These are phyloP conservation scores for Pipistrellus pipistrellus DNA, from an alignment of 2,797 vertebrate species.

Conservation along the genomic window DNA sequence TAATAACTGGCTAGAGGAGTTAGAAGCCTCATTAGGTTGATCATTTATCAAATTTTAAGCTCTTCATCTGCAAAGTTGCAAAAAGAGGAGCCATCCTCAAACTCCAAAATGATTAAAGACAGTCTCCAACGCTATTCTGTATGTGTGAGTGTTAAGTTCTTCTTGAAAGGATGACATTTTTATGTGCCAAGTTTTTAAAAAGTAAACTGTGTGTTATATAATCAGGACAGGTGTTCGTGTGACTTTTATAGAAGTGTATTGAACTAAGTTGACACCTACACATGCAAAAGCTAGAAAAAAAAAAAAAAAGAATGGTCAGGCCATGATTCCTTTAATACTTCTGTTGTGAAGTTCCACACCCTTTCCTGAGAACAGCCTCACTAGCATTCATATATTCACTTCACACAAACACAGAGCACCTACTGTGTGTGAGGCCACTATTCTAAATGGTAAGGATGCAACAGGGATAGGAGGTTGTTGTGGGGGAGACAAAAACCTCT, in stretches of 20 bases:
- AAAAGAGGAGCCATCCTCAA: slow-evolving; percentile 73
- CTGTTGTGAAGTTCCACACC: not conserved
- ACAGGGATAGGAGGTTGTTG: rapidly evolving
- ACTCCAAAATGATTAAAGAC: slow-evolving; percentile 60
- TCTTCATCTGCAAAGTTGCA: slow-evolving; percentile 68
- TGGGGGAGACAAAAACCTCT: not conserved
- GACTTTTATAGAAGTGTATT: not conserved
- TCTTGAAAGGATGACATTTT: slow-evolving; percentile 26
- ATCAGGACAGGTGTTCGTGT: not conserved
- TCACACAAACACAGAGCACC: not conserved
- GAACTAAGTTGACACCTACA: not conserved
- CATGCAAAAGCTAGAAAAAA: not conserved
- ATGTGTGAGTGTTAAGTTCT: slow-evolving; percentile 32
- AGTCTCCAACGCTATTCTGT: slow-evolving; percentile 31
- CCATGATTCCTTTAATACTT: not conserved
- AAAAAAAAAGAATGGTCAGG: not conserved
- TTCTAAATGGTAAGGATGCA: not conserved
- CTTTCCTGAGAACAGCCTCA: not conserved
- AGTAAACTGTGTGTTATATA: not conserved
- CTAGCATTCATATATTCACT: not conserved
- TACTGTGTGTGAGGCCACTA: not conserved
- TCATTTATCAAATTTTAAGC: slow-evolving; percentile 79
- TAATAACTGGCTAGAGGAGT: slow-evolving; percentile 80
- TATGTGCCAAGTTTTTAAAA: slow-evolving; percentile 38
- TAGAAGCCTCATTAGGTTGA: slow-evolving; percentile 81